phyloP scores from a whole-genome alignment of 2,113 vertebrate genomes.

The Melanotaenia duboulayi region DNA sequence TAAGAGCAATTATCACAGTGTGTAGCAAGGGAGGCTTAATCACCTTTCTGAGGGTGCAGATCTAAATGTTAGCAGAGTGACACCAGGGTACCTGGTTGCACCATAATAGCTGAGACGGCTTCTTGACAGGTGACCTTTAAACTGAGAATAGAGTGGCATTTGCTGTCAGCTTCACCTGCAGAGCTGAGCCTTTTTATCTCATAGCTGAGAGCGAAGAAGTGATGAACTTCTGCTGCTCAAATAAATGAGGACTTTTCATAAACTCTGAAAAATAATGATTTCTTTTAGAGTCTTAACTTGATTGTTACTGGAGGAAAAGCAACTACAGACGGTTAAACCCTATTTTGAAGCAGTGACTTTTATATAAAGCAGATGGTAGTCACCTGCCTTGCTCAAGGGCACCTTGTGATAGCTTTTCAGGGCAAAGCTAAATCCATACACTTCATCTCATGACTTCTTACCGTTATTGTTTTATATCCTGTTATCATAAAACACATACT shows the following conservation, averaged over 20 bases:
- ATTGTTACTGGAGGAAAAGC: not conserved
- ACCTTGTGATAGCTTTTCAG: no score
- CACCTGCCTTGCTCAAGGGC: no score
- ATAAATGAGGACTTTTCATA: not conserved
- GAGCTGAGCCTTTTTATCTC: constrained; percentile 15
- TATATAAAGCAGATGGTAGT: no score
- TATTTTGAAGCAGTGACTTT: not conserved
- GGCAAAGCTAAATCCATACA: no score
- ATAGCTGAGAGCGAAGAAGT: not conserved
- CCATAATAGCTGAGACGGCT: constrained; percentile 2
- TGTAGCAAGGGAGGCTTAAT: not conserved
- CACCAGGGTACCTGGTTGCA: not conserved
- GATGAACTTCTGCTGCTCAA: not conserved
- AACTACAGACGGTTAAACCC: rapidly evolving
- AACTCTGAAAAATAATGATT: not conserved
- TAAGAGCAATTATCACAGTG: not conserved
- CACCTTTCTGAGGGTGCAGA: not conserved
- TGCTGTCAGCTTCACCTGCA: constrained; percentile 6
- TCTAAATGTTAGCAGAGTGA: constrained; percentile 7
- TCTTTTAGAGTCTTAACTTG: not conserved
- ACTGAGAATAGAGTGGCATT: not conserved
- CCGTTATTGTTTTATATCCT: no score
- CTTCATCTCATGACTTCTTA: no score
- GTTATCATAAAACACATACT: no score
- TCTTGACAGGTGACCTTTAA: constrained; percentile 40